A percentile compares a stretch with the other conserved stretches of the same genome.
Conservation (phyloP, 2,113 vertebrate genomes). For the Mesoclemmys tuberculata region DNA sequence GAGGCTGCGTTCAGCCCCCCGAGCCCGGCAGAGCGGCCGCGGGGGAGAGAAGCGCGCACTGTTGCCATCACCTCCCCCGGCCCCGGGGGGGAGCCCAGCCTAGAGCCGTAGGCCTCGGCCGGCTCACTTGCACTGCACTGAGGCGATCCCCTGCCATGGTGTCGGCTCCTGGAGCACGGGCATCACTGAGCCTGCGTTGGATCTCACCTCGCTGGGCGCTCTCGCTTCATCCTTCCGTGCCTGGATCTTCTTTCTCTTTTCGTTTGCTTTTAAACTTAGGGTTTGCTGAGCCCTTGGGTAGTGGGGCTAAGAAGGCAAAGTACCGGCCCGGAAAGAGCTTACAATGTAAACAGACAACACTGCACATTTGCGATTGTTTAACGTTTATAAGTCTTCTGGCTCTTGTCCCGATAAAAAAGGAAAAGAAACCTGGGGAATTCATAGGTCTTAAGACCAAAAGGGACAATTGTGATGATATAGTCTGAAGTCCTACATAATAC, state of each 20-base stretch:
- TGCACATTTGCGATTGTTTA: not conserved
- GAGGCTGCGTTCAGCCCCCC: slow-evolving; percentile 77
- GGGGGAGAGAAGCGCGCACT: not conserved
- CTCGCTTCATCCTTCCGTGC: not conserved
- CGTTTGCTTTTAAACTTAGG: not conserved
- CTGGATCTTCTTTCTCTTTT: not conserved
- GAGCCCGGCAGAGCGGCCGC: slow-evolving; percentile 67
- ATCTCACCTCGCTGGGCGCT: not conserved
- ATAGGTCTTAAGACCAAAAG: not conserved
- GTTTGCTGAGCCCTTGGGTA: not conserved
- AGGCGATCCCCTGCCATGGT: not conserved
- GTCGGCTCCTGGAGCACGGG: not conserved
- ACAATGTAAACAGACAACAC: fast-evolving
- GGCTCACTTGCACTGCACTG: not conserved
- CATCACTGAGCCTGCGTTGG: not conserved
- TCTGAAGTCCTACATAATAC: not conserved
- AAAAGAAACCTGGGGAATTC: not conserved
- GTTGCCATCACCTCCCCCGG: slow-evolving; percentile 1
- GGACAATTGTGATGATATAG: not conserved
- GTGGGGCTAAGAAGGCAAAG: not conserved
- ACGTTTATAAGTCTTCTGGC: not conserved
- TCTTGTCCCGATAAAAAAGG: not conserved
- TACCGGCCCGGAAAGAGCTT: not conserved
- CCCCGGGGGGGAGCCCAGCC: not conserved
- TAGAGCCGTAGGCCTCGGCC: not conserved